phyloP scores from a whole-genome alignment of 2,888 invertebrate genomes.

The Himalopsyche anomala region DNA sequence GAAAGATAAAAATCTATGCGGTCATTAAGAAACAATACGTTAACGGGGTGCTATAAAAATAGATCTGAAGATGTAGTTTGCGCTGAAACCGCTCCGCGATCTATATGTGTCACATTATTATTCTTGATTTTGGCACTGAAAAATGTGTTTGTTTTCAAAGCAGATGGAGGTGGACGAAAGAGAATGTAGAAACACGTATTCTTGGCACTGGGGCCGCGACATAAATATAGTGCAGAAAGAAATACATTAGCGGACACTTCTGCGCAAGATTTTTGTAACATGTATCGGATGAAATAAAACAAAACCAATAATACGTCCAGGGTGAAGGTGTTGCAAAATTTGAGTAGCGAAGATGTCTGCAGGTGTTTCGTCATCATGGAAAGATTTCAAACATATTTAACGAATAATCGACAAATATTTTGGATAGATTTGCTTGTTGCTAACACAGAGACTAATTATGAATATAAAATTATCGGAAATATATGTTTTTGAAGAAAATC shows the following conservation, averaged over 20 bases:
- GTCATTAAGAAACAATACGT: conserved; percentile 32
- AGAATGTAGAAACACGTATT: conserved; percentile 54
- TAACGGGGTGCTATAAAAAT: background rate
- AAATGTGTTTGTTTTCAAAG: conserved; percentile 60
- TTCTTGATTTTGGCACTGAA: conserved; percentile 62
- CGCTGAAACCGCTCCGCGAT: conserved; percentile 43
- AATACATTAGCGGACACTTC: conserved; percentile 14
- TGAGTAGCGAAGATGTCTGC: background rate
- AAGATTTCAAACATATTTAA: background rate
- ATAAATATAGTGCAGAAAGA: conserved; percentile 40
- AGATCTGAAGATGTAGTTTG: conserved; percentile 36
- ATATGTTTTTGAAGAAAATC: no score
- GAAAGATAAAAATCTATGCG: conserved; percentile 23
- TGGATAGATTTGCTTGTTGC: no score
- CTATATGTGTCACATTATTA: conserved; percentile 61
- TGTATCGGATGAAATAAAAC: background rate
- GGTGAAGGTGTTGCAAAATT: background rate
- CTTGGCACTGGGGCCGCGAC: conserved; percentile 32
- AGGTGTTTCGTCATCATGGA: background rate
- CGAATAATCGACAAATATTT: no score
- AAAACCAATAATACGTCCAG: background rate
- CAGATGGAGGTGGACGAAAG: conserved; percentile 7
- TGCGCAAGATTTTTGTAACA: background rate
- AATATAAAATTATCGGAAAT: no score
- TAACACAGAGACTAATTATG: no score